Base-by-base conservation (phyloP, 35 echinoderm and acorn worm species). In the Ophiothrix spiculata region DNA sequence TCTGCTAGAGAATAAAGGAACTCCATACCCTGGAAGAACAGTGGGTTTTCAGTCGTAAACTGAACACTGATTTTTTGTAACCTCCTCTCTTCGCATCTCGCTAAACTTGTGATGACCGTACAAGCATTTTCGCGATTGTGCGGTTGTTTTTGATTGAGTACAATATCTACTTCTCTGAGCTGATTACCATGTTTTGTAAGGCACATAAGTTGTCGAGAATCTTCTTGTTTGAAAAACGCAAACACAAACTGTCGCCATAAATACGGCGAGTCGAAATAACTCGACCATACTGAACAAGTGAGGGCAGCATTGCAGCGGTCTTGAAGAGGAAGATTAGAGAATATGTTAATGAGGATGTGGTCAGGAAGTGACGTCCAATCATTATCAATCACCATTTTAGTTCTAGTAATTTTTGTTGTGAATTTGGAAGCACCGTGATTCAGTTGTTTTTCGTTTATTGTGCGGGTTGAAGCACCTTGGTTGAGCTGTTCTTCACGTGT, bases 41-140 rank as follows among this genome's bases (percentile, higher is more conserved):
- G 82, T 25, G 96, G 96, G 80, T 94, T 94, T 16, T 94, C 96
- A 28, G 64, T 87, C 4, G 86, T 99, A 75, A 99, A 99, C 28
- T 91, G 49, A 25, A 99, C 32, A 28, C 54, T 78, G 60, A 99
- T 60, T 21, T 81, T 81, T 86, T 91, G 80, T 1, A 99, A 79
- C 31, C 92, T 77, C 12, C 96, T 84, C 29, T 94, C 92, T 15
- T 84, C 23, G 25, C 75, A 82, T 41, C 79, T 54, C 15, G 92
- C 81, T 11, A 94, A 75, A 46, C 83, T 83, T 1, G 74, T 84
- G 11, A 99, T 60, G 3, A 99, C 92, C 39, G 75, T 83, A 35
- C 92, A 99, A 4, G 84, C 73, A 37, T 93, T 94, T n/a, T 82
- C 81, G 1, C 86, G 81, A 73, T 99, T 99, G 1, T 37, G 60